Evolutionary conservation across 1,140 invertebrate species (phyloP).

Genomic region (Eurytemora carolleeae): DNA sequence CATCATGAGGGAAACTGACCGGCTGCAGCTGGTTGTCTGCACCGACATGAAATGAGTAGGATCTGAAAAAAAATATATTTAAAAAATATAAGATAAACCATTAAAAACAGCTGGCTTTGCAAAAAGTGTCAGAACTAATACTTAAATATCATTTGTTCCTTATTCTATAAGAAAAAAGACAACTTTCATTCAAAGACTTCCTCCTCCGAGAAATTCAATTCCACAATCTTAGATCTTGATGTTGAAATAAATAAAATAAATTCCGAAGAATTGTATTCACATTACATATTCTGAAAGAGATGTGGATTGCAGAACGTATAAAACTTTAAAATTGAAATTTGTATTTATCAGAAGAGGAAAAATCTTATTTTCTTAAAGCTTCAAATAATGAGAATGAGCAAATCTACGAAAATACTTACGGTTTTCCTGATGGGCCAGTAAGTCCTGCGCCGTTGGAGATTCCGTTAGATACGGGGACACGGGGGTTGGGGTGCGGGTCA

Average conservation of each 20-base stretch:
- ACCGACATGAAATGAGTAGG: constrained; percentile 42
- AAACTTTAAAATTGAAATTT: too few relatives aligned
- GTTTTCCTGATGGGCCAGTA: constrained; percentile 40
- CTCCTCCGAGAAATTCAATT: too few relatives aligned
- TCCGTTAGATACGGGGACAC: constrained; percentile 5
- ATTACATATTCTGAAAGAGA: background rate
- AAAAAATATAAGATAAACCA: background rate
- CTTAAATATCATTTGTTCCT: constrained; percentile 5
- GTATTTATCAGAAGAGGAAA: too few relatives aligned
- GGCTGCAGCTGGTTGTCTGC: constrained; percentile 53
- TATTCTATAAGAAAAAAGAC: too few relatives aligned
- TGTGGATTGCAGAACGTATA: too few relatives aligned
- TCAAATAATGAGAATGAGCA: too few relatives aligned
- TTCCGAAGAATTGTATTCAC: background rate
- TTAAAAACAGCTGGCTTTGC: constrained; percentile 11
- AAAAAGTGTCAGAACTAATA: constrained; percentile 20
- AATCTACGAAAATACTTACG: constrained; percentile 48
- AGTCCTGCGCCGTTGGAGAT: constrained; percentile 3
- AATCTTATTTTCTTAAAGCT: too few relatives aligned
- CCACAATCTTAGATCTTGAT: too few relatives aligned
- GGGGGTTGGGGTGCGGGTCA: background rate
- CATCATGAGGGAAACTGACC: constrained; percentile 87
- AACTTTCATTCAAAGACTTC: too few relatives aligned
- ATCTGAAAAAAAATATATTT: constrained; percentile 24
- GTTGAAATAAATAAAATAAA: background rate